A percentile compares a stretch with the other conserved stretches of the same genome.
phyloP scores from a whole-genome alignment of 2,113 vertebrate genomes.

The Lonchura striata region DNA sequence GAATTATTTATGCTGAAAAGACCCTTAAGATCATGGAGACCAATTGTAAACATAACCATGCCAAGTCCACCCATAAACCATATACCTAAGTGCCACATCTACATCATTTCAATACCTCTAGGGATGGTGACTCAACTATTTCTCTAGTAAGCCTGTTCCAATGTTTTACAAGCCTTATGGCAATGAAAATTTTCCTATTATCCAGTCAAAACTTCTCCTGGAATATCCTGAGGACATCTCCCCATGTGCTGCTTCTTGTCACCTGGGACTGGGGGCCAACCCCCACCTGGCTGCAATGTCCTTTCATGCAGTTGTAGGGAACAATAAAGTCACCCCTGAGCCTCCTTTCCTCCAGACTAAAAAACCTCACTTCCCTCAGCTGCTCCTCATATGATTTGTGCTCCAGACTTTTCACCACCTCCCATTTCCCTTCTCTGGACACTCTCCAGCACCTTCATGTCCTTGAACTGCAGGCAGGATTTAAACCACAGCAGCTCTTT shows the following conservation, averaged over 20 bases:
- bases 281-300: accelerated
- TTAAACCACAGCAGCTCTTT: neutral
- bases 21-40: neutral
- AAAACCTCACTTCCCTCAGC: neutral
- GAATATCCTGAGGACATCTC: neutral
- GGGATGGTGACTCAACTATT: neutral
- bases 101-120: neutral
- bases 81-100: neutral
- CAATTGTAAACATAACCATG: accelerated
- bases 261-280: accelerated
- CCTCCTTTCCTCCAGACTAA: neutral
- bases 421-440: neutral
- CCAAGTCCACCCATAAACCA: neutral
- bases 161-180: accelerated
- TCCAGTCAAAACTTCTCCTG: neutral
- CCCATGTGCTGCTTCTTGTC: accelerated
- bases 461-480: neutral
- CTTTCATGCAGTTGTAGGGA: neutral
- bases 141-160: neutral
- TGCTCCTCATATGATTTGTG: neutral
- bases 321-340: accelerated
- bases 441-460: accelerated
- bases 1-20: neutral
- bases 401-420: neutral
- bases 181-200: neutral